Conservation (phyloP, 2,888 invertebrate species). For the Microdon myrmicae region DNA sequence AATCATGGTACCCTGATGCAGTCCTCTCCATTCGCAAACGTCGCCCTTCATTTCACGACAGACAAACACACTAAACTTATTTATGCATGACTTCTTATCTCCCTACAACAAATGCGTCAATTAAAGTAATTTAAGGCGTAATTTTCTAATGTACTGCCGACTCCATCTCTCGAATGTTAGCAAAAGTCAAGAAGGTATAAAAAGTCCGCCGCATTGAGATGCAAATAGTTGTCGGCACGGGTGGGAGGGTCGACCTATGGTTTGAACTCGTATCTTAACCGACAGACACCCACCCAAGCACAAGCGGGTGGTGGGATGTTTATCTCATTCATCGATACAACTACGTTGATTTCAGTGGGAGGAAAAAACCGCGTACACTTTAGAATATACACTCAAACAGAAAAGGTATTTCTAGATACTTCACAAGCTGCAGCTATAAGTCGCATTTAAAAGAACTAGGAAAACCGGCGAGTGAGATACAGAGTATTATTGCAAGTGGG, state of each 20-base stretch:
- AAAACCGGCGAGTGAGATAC: slow-evolving; percentile 18
- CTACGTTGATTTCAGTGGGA: no score
- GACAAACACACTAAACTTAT: slow-evolving; percentile 3
- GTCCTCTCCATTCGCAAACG: no score
- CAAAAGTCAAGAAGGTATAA: no score
- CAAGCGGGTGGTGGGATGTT: no score
- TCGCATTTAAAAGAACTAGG: slow-evolving; percentile 23
- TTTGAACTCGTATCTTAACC: not conserved
- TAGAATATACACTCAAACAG: slow-evolving; percentile 54
- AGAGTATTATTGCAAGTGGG: slow-evolving; percentile 29
- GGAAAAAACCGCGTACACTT: slow-evolving; percentile 52
- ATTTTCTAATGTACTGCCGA: slow-evolving; percentile 46
- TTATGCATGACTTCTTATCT: slow-evolving; percentile 50
- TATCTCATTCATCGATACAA: no score
- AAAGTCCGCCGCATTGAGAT: slow-evolving; percentile 27
- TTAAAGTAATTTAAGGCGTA: slow-evolving; percentile 54
- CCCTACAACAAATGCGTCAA: slow-evolving; percentile 53
- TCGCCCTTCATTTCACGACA: no score
- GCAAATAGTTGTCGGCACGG: slow-evolving; percentile 1
- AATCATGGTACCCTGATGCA: slow-evolving; percentile 1
- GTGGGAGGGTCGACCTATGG: not conserved
- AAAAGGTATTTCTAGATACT: slow-evolving; percentile 53
- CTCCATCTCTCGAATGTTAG: slow-evolving; percentile 15
- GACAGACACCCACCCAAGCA: not conserved
- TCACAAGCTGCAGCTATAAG: no score